These are phyloP conservation scores for Anthopleura sola DNA, from an alignment of 64 coral and sea anemone species.

Conservation along the genomic window DNA sequence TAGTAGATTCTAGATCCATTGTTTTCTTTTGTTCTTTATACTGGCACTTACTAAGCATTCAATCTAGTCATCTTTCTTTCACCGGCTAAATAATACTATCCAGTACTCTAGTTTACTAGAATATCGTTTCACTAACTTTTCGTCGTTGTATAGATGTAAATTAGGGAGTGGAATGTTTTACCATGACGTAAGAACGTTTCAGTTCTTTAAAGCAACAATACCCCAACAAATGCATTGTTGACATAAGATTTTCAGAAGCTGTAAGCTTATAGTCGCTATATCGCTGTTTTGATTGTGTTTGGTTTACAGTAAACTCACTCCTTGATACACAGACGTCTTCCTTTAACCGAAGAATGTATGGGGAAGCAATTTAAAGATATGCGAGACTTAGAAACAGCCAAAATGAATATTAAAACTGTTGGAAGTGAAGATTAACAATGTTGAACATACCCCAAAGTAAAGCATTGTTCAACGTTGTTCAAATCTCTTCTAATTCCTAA, in stretches of 20 bases:
- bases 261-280: constrained; percentile 11
- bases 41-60: too few relatives aligned
- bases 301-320: background rate
- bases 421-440: background rate
- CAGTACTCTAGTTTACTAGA: too few relatives aligned
- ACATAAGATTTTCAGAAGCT: background rate
- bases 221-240: background rate
- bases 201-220: background rate
- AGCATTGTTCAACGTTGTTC: background rate
- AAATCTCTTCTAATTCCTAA: constrained; percentile 3
- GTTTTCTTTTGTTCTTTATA: too few relatives aligned
- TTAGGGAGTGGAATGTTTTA: too few relatives aligned
- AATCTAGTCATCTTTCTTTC: too few relatives aligned
- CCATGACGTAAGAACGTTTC: background rate
- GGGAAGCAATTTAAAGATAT: background rate
- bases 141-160: too few relatives aligned
- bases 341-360: background rate
- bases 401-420: background rate
- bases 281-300: background rate
- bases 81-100: too few relatives aligned
- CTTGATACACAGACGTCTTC: background rate
- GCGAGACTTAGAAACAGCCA: background rate
- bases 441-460: constrained; percentile 8
- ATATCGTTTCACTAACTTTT: too few relatives aligned
- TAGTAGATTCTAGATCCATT: too few relatives aligned